These are phyloP conservation scores for Phytoseiulus persimilis DNA, from an alignment of 2,888 invertebrate genomes.

Conservation along the genomic window DNA sequence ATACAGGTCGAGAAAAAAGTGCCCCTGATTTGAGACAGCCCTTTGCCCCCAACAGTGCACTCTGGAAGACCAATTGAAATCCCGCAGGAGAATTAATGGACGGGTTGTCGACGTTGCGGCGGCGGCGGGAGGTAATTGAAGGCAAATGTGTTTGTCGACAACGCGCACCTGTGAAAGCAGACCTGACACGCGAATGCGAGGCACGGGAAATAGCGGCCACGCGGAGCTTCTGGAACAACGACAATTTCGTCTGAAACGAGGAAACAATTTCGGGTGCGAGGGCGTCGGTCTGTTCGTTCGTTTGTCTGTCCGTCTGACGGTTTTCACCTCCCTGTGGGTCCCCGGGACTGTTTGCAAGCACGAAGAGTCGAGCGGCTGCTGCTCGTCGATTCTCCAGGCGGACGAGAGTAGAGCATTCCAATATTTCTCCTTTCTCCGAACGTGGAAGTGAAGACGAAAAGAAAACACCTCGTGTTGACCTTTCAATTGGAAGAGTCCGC, in stretches of 20 bases:
- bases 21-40: neutral
- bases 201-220: neutral
- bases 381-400: neutral
- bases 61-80: neutral
- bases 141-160: slow-evolving; percentile 5
- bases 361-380: neutral
- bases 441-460: neutral
- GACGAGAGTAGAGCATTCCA: neutral
- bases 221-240: neutral
- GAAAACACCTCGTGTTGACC: neutral
- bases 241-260: neutral
- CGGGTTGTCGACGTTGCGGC: neutral
- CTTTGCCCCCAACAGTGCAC: neutral
- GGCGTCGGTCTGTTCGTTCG: neutral
- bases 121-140: neutral
- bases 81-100: neutral
- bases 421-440: neutral
- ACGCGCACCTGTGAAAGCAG: neutral
- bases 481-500: neutral
- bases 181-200: neutral
- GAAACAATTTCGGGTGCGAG: neutral
- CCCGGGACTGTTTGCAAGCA: neutral
- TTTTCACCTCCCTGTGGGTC: neutral
- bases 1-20: neutral
- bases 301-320: neutral